phyloP scores from a whole-genome alignment of 1,140 invertebrate genomes.

The Drosophila nigrodunni region DNA sequence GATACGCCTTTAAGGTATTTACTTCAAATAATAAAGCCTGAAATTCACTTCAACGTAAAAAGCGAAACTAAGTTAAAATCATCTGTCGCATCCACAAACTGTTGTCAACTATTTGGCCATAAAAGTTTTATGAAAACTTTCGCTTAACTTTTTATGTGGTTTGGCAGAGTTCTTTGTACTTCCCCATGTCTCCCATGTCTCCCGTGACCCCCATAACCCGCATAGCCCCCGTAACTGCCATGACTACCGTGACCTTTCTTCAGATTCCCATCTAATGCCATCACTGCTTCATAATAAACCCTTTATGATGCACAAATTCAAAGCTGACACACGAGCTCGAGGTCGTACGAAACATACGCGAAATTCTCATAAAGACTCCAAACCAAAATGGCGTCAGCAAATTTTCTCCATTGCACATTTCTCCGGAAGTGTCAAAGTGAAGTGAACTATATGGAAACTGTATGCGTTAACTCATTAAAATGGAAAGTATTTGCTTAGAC shows the following conservation, averaged over 20 bases:
- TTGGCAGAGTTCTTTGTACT: not conserved
- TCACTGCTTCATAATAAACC: constrained; percentile 47
- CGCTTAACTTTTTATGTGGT: constrained; percentile 28
- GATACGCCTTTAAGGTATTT: constrained; percentile 1
- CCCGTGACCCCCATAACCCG: not conserved
- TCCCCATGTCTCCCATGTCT: too few species aligned
- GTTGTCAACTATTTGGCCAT: constrained; percentile 35
- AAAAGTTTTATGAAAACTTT: constrained; percentile 46
- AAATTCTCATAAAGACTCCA: constrained; percentile 49
- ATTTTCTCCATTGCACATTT: constrained; percentile 32
- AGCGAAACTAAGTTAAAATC: constrained; percentile 23
- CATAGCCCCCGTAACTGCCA: too few species aligned
- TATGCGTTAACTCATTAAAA: constrained; percentile 64
- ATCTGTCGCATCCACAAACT: constrained; percentile 28
- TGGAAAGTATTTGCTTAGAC: not conserved
- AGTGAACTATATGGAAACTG: constrained; percentile 1
- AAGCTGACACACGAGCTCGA: constrained; percentile 29
- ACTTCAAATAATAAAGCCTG: not conserved
- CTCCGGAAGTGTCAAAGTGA: constrained; percentile 34
- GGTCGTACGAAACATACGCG: constrained; percentile 29
- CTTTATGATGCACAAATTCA: constrained; percentile 69
- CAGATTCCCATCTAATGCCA: not conserved
- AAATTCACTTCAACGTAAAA: not conserved
- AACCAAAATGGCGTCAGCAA: constrained; percentile 60
- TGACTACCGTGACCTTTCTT: too few species aligned